phyloP scores from a whole-genome alignment of 2,888 invertebrate genomes.

The Mantis religiosa region DNA sequence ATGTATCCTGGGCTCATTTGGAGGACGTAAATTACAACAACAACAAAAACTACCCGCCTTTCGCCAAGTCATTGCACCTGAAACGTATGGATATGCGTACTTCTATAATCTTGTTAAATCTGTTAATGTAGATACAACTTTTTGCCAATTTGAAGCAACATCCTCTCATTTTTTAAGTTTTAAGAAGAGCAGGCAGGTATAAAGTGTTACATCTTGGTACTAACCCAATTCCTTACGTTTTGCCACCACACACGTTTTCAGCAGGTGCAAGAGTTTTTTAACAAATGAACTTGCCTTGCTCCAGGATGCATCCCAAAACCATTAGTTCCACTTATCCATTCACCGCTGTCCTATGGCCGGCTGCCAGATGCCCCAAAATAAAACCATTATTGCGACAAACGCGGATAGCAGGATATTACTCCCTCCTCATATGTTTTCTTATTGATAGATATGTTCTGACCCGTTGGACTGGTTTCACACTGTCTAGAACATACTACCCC shows the following conservation, averaged over 20 bases:
- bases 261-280: background rate
- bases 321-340: background rate
- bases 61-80: no score
- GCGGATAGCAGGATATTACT: background rate
- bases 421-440: background rate
- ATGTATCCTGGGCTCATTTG: no score
- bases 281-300: background rate
- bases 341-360: background rate
- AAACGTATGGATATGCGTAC: no score
- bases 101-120: no score
- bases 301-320: background rate
- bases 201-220: background rate
- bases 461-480: background rate
- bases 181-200: background rate
- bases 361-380: background rate
- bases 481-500: no score
- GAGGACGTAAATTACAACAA: no score
- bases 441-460: background rate
- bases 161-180: background rate
- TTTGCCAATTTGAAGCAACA: background rate
- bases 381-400: background rate
- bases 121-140: no score
- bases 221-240: background rate
- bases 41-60: no score
- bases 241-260: background rate